A percentile compares a stretch with the other conserved stretches of the same genome.
These are phyloP conservation scores for Sphaerophoria rueppellii DNA, from an alignment of 2,888 invertebrate genomes.

Conservation along the genomic window DNA sequence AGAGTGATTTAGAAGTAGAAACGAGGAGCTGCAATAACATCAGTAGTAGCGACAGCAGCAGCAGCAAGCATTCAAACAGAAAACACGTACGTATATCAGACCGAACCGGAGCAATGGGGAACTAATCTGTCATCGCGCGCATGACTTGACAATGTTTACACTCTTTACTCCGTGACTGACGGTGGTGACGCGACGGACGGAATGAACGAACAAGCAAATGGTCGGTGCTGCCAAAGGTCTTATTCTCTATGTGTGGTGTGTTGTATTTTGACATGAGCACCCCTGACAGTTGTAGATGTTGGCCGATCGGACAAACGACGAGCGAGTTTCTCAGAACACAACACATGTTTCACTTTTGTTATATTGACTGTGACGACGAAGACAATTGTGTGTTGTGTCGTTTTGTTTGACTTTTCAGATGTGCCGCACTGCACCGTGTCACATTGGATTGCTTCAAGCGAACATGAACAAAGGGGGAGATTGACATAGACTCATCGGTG, in stretches of 20 bases:
- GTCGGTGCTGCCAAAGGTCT: slow-evolving; percentile 42
- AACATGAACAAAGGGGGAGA: slow-evolving; percentile 48
- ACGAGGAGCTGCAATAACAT: slow-evolving; percentile 27
- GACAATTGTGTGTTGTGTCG: slow-evolving; percentile 31
- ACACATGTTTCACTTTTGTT: slow-evolving; percentile 73
- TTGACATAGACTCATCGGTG: slow-evolving; percentile 4
- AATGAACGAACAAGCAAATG: neutral
- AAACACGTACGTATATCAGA: slow-evolving; percentile 9
- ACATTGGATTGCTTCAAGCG: neutral
- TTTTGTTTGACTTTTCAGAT: slow-evolving; percentile 53
- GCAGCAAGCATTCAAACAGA: slow-evolving; percentile 14
- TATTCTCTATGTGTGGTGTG: slow-evolving; percentile 31
- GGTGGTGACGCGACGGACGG: slow-evolving; percentile 13
- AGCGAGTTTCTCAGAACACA: slow-evolving; percentile 65
- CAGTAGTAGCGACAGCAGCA: slow-evolving; percentile 16
- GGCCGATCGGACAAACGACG: slow-evolving; percentile 39
- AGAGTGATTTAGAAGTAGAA: neutral
- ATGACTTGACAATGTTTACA: slow-evolving; percentile 70
- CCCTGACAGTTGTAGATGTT: slow-evolving; percentile 40
- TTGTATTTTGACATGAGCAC: slow-evolving; percentile 33
- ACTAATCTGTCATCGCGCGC: slow-evolving; percentile 73
- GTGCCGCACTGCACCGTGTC: slow-evolving; percentile 31
- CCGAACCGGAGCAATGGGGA: slow-evolving; percentile 40
- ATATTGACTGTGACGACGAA: slow-evolving; percentile 53
- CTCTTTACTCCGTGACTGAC: slow-evolving; percentile 59